Conservation (phyloP, 2,888 invertebrate genomes). For the Rhagophthalmus giganteus region DNA sequence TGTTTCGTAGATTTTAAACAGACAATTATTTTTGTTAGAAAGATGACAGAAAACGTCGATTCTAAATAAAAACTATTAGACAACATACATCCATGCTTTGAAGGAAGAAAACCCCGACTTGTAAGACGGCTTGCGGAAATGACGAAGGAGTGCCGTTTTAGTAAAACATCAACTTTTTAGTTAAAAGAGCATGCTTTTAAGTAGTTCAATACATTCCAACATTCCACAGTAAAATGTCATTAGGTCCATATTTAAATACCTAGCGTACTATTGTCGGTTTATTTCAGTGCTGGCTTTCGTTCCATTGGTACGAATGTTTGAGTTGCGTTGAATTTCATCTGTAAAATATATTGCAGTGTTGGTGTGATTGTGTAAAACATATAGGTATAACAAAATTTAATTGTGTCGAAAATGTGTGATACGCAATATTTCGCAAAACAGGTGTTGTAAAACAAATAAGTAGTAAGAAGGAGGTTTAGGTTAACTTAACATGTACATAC, state of each 20-base stretch:
- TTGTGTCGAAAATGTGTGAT: background rate
- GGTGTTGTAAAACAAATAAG: too few species aligned
- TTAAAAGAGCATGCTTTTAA: constrained; percentile 25
- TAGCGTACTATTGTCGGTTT: constrained; percentile 35
- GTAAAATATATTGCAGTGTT: constrained; percentile 46
- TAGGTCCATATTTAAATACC: constrained; percentile 26
- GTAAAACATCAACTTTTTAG: background rate
- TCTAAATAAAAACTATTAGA: background rate
- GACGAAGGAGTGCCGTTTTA: background rate
- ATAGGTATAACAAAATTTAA: background rate
- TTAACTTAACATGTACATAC: too few species aligned
- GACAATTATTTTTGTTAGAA: too few species aligned
- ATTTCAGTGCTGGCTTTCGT: constrained; percentile 61
- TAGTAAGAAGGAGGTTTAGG: too few species aligned
- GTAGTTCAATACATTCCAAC: constrained; percentile 24
- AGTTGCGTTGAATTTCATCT: constrained; percentile 62
- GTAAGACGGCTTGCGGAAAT: too few species aligned
- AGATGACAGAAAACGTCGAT: too few species aligned
- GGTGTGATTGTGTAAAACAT: constrained; percentile 15
- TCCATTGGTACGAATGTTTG: constrained; percentile 64
- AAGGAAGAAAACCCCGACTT: background rate
- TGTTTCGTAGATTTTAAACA: too few species aligned
- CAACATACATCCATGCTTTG: background rate
- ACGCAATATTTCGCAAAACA: too few species aligned
- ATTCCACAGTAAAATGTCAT: constrained; percentile 25